Base-by-base conservation (phyloP, 1,140 invertebrate genomes). In the Calosoma granatense region DNA sequence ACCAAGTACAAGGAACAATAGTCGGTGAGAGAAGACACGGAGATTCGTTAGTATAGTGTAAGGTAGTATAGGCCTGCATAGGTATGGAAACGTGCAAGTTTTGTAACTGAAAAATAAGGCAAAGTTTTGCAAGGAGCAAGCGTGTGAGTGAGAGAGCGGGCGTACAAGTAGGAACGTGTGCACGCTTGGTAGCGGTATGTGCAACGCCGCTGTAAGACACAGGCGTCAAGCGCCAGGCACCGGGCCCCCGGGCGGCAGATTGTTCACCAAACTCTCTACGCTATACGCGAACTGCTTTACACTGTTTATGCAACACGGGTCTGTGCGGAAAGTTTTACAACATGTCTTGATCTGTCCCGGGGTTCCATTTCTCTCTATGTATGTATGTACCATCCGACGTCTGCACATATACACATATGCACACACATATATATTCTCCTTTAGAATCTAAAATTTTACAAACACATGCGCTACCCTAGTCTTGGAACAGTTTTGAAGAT, bases 321-420 rank as follows among this genome's bases (percentile, higher is more conserved):
- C 61, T 59, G 60, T 51, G 59, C 56, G 58, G 59, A 66, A 66
- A 66, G 63, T 66, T 66, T 64, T 66, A 64, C 64, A 66, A 61
- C 63, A 57, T 66, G 64, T 66, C 26, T 36, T 36, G 26, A 36
- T 36, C 26, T 36, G n/a, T 36, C 26, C 26, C n/a, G 26, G 26
- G 26, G 26, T 36, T 36, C n/a, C n/a, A 36, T n/a, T 36, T 36
- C 26, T 36, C 6, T 36, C 6, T 36, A 36, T 36, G n/a, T 36
- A 36, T 36, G n/a, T 36, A 36, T 36, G n/a, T 36, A 36, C n/a
- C 6, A 9, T 9, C n/a, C 6, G 6, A 36, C n/a, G n/a, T 36
- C 6, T 36, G n/a, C n/a, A 36, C n/a, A 36, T 36, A 36, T 36
- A 36, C n/a, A 36, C n/a, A 36, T 36, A 36, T 36, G n/a, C n/a